Evolutionary conservation across 2,797 vertebrate species (phyloP).

Genomic region (Luscinia luscinia): DNA sequence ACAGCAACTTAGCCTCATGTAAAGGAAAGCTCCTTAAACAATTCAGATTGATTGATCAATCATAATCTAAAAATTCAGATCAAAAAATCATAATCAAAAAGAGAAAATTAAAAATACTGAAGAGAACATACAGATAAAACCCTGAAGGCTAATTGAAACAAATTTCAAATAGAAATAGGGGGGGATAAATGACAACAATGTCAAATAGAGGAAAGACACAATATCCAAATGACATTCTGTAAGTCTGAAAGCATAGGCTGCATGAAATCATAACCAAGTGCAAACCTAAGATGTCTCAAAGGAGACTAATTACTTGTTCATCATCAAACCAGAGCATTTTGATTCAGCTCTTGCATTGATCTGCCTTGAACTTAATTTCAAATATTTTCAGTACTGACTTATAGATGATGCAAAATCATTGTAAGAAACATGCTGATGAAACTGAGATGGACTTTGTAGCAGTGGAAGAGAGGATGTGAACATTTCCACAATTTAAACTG

Average conservation of each 20-base stretch:
- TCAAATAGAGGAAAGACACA: background rate
- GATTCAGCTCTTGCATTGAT: background rate
- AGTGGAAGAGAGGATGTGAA: background rate
- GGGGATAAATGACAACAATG: background rate
- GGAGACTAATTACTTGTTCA: background rate
- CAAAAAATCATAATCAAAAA: background rate
- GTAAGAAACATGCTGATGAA: background rate
- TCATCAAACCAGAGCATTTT: background rate
- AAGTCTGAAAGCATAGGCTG: background rate
- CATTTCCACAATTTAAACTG: background rate
- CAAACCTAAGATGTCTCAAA: background rate
- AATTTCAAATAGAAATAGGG: background rate
- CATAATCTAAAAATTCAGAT: background rate
- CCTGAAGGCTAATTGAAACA: background rate
- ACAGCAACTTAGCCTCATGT: background rate
- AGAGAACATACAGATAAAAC: background rate
- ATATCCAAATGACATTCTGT: background rate
- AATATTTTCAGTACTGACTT: background rate
- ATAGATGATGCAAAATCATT: background rate
- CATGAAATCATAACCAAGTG: background rate
- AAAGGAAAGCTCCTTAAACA: background rate
- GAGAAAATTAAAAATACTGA: background rate
- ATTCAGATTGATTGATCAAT: background rate
- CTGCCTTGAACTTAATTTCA: background rate
- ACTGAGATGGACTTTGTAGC: background rate